Conservation (phyloP, 2,888 invertebrate genomes). For the Ophion ventricosus region DNA sequence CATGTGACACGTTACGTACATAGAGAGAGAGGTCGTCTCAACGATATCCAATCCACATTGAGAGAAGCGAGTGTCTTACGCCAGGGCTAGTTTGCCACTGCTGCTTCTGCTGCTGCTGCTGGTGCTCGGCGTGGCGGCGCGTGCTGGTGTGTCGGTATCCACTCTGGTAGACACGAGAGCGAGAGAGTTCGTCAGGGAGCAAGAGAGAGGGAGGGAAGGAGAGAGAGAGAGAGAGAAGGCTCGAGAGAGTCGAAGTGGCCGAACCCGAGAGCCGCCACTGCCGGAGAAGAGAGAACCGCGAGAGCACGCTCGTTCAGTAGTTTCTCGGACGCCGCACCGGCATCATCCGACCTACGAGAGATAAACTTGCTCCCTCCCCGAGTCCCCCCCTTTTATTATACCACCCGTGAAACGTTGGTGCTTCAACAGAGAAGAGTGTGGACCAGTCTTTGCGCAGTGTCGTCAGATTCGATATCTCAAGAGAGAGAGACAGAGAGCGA, state of each 20-base stretch:
- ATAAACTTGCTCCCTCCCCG: conserved; percentile 68
- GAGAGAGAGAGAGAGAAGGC: conserved; percentile 1
- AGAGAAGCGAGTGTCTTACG: conserved; percentile 70
- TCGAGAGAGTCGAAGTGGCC: conserved; percentile 72
- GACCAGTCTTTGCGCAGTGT: conserved; percentile 56
- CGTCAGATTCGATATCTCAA: conserved; percentile 59
- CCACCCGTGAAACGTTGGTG: conserved; percentile 26
- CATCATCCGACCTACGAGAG: conserved; percentile 80
- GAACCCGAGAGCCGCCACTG: conserved; percentile 74
- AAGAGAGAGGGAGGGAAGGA: conserved; percentile 8
- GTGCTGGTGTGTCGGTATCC: conserved; percentile 74
- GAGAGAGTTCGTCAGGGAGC: conserved; percentile 52
- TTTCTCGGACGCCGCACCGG: conserved; percentile 83
- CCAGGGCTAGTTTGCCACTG: conserved; percentile 56
- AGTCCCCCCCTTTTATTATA: conserved; percentile 51
- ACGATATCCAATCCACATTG: conserved; percentile 62
- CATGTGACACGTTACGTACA: not conserved
- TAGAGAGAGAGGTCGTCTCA: conserved; percentile 44
- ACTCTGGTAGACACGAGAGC: conserved; percentile 74
- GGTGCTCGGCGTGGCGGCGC: conserved; percentile 66
- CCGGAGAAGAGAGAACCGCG: conserved; percentile 81
- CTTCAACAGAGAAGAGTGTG: conserved; percentile 23
- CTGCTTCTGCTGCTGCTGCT: conserved; percentile 62
- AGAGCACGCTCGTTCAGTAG: conserved; percentile 81
- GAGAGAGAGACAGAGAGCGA: conserved; percentile 2